Conservation (phyloP, 1,140 invertebrate species). For the Triops longicaudatus region DNA sequence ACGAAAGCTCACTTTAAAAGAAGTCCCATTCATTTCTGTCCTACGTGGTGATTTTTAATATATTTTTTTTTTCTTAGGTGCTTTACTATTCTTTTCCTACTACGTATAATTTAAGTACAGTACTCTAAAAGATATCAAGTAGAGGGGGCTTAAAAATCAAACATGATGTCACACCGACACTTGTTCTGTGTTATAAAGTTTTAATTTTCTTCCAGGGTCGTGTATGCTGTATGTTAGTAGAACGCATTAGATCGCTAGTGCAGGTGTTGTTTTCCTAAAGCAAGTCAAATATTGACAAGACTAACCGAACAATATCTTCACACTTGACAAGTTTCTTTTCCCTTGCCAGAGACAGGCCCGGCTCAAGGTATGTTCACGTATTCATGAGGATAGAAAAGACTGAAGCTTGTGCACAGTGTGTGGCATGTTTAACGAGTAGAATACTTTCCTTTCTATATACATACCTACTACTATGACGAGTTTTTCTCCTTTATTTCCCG, state of each 20-base stretch:
- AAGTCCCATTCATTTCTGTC: too few relatives aligned
- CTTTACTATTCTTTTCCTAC: too few relatives aligned
- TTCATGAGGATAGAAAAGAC: slow-evolving; percentile 1
- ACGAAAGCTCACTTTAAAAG: too few relatives aligned
- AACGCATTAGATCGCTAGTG: neutral
- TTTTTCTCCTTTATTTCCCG: neutral
- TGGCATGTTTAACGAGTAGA: neutral
- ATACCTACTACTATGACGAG: too few relatives aligned
- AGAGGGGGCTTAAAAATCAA: too few relatives aligned
- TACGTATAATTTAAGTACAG: too few relatives aligned
- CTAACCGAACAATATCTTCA: neutral
- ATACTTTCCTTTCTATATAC: too few relatives aligned
- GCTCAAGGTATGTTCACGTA: neutral
- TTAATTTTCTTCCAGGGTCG: neutral
- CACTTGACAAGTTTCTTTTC: neutral
- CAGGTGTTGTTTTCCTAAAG: slow-evolving; percentile 1
- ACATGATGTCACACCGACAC: too few relatives aligned
- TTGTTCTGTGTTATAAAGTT: neutral
- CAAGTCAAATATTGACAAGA: neutral
- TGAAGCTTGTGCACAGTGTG: neutral
- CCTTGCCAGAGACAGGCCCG: neutral
- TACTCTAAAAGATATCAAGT: too few relatives aligned
- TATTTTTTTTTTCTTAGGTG: too few relatives aligned
- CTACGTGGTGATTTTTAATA: too few relatives aligned
- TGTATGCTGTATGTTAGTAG: neutral